Base-by-base conservation (phyloP, 2,888 invertebrate genomes). In the Apoda limacodes region DNA sequence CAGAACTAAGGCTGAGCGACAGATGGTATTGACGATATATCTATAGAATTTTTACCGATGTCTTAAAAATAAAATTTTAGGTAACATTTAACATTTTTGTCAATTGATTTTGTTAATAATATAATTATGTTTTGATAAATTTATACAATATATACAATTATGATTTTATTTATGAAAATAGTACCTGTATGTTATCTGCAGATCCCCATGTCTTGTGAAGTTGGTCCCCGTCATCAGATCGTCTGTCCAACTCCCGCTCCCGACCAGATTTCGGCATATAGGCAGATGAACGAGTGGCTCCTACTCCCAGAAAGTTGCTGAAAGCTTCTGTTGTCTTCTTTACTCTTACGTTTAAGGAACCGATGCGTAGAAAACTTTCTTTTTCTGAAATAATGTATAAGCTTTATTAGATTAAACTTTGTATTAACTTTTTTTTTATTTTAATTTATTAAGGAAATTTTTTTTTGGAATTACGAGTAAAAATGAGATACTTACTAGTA, bases 321-420 rank as follows among this genome's bases (percentile, higher is more conserved):
- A 94, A 92, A 11, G 93, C 93, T 65, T 94, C 94, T 34, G 94
- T 93, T 26, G 94, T 94, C 72, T 92, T 93, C 81, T 94, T 94
- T 52, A 94, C 93, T 58, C 93, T 86, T 26, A 94, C 93, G 76
- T 94, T 95, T 65, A 95, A 76, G 11, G 94, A 95, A 52, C 95
- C 95, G 76, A 95, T 94, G 59, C 95, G 87, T 45, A 95, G 87
- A 74, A 95, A 94, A 49, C 93, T 90, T 69, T 95, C 95, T 83
- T 92, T 92, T 80, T 93, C 93, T 90, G 82, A 28, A 76, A 82
- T 30, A 15, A 25, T n/a, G n/a, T n/a, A n/a, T n/a, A n/a, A n/a
- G n/a, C n/a, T n/a, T n/a, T n/a, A n/a, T n/a, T n/a, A n/a, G n/a
- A n/a, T n/a, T n/a, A n/a, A n/a, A n/a, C n/a, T n/a, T n/a, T n/a